These are phyloP conservation scores for Heteromurus nitidus DNA, from an alignment of 2,888 invertebrate species.

Conservation along the genomic window DNA sequence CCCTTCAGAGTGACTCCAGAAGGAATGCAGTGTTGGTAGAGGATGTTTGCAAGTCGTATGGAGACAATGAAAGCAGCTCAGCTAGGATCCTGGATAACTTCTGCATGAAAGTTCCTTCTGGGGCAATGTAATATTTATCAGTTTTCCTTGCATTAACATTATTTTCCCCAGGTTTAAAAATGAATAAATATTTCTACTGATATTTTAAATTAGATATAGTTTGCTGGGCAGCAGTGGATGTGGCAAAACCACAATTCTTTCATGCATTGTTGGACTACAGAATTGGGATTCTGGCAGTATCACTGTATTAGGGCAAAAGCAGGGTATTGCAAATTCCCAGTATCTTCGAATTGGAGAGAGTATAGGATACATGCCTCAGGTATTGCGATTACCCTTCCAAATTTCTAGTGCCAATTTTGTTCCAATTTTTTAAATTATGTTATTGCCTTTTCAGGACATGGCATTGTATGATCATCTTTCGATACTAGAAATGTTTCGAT, in stretches of 20 bases:
- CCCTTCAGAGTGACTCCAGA: not conserved
- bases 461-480: slow-evolving; percentile 44
- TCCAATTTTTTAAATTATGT: not conserved
- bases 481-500: slow-evolving; percentile 28
- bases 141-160: too few relatives aligned
- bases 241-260: slow-evolving; percentile 28
- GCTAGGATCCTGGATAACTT: slow-evolving; percentile 24
- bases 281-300: slow-evolving; percentile 43
- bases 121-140: slow-evolving; percentile 53
- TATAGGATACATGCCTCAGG: slow-evolving; percentile 51
- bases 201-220: slow-evolving; percentile 37
- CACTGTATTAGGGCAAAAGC: slow-evolving; percentile 11
- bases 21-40: slow-evolving; percentile 9
- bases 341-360: slow-evolving; percentile 12
- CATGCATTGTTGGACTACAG: slow-evolving; percentile 34
- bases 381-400: not conserved
- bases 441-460: slow-evolving; percentile 16
- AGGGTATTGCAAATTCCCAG: not conserved
- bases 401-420: too few relatives aligned
- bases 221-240: slow-evolving; percentile 32
- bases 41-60: slow-evolving; percentile 34
- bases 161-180: too few relatives aligned
- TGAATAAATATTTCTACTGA: not conserved
- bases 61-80: not conserved
- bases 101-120: slow-evolving; percentile 45